Evolutionary conservation across 2,888 invertebrate genomes (phyloP).

Genomic region (Cephus rjabovi): DNA sequence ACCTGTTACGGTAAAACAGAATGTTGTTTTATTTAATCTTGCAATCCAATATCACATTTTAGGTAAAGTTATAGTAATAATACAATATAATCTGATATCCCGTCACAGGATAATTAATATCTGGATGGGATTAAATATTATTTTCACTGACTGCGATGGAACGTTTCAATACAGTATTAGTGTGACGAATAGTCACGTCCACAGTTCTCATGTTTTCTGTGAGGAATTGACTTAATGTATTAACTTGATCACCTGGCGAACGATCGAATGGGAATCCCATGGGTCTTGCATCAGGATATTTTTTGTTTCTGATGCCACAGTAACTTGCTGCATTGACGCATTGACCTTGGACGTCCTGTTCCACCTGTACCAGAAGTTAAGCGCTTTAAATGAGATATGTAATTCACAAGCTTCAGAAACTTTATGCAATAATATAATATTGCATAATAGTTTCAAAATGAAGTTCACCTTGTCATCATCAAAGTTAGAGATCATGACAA

Average conservation of each 20-base stretch:
- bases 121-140: background rate
- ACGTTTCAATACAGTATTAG: constrained; percentile 64
- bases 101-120: background rate
- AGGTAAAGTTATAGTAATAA: background rate
- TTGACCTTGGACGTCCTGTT: constrained; percentile 25
- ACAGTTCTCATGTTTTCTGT: constrained; percentile 76
- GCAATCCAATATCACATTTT: background rate
- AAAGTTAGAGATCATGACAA: constrained; percentile 81
- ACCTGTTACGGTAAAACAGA: background rate
- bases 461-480: constrained; percentile 70
- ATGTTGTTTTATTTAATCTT: background rate
- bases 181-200: constrained; percentile 72
- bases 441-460: background rate
- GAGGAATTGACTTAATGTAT: constrained; percentile 73
- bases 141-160: background rate
- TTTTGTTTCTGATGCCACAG: constrained; percentile 79
- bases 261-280: constrained; percentile 86
- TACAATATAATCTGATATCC: background rate
- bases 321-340: constrained; percentile 82
- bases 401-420: background rate
- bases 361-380: constrained; percentile 17
- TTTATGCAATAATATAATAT: background rate
- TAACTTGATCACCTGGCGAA: constrained; percentile 69
- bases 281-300: constrained; percentile 79
- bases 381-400: background rate